Base-by-base conservation (phyloP, 2,113 vertebrate genomes). In the Apus apus region DNA sequence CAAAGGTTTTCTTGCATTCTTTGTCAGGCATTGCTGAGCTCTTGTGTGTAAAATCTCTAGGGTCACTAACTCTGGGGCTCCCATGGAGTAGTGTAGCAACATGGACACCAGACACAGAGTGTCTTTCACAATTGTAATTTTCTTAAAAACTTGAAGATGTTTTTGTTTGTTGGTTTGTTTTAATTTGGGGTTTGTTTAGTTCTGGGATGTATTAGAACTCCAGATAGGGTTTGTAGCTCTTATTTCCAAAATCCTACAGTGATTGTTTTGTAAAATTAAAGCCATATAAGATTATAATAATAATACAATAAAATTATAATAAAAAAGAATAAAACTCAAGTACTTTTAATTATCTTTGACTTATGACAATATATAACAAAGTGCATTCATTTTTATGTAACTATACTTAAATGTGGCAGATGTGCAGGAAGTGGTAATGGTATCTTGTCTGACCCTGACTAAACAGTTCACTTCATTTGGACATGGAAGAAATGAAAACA, bases 221-320 rank as follows among this genome's bases (percentile, higher is more conserved):
- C 50, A 34, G 32, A 12, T 53, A 23, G 43, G 8, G 10, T 90
- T 88, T 85, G 18, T 67, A 73, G 27, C 16, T 86, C 16, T 84
- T 54, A 34, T 30, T 66, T 90, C 56, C n/a, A 79, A 70, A 92
- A 90, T 73, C 22, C 32, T 48, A 26, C 20, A 40, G 36, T 66
- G n/a, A 80, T 66, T 90, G 30, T 66, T 93, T 93, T 88, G 54
- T 40, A 83, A 65, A 16, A 68, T 40, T 70, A 92, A 93, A 73
- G 5, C 11, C 27, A n/a, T 54, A 11, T 40, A 65, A 89, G 20
- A n/a, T 30, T 72, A 75, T 67, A 53, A 66, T 50, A 46, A 22
- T 3, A 29, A 29, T 32, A 43, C 51, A 79, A 74, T 68, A 70
- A 62, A 83, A 23, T 25, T 4, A 40, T 75, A 26, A 62, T 50